These are phyloP conservation scores for Camponotus vicinus DNA, from an alignment of 1,140 invertebrate species.

Conservation along the genomic window DNA sequence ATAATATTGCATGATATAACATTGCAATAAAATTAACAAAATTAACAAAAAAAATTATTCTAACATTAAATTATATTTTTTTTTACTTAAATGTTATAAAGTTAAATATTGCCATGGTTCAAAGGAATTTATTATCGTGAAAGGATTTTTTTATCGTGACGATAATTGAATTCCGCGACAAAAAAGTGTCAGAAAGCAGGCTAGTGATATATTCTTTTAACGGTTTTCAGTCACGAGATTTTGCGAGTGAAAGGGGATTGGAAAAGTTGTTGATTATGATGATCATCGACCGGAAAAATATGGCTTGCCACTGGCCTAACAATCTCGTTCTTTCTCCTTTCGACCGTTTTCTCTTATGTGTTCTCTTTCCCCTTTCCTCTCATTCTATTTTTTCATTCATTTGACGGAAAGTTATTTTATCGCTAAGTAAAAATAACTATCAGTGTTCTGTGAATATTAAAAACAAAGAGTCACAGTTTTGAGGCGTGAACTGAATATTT, in stretches of 20 bases:
- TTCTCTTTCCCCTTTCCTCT: neutral
- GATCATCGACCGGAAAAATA: constrained; percentile 63
- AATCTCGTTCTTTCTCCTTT: neutral
- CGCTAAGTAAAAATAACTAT: constrained; percentile 10
- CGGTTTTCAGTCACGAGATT: constrained; percentile 34
- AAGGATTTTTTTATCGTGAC: neutral
- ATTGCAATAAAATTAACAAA: neutral
- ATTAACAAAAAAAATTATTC: neutral
- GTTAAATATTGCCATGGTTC: neutral
- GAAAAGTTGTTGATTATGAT: constrained; percentile 66
- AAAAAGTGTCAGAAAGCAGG: constrained; percentile 43
- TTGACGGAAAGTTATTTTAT: constrained; percentile 11
- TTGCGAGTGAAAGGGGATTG: constrained; percentile 53
- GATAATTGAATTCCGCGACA: neutral
- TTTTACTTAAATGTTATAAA: neutral
- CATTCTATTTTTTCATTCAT: neutral
- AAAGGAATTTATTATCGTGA: neutral
- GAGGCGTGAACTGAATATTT: neutral
- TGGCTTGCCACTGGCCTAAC: neutral
- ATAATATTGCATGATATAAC: neutral
- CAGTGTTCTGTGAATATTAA: neutral
- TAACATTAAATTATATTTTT: neutral
- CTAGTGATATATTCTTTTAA: constrained; percentile 32
- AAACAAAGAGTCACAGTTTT: neutral
- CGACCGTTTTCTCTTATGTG: neutral